A percentile compares a stretch with the other conserved stretches of the same genome.
These are phyloP conservation scores for Diacarnus erythraeanus DNA, from an alignment of 37 sponge, comb jelly and placozoan species.

Conservation along the genomic window DNA sequence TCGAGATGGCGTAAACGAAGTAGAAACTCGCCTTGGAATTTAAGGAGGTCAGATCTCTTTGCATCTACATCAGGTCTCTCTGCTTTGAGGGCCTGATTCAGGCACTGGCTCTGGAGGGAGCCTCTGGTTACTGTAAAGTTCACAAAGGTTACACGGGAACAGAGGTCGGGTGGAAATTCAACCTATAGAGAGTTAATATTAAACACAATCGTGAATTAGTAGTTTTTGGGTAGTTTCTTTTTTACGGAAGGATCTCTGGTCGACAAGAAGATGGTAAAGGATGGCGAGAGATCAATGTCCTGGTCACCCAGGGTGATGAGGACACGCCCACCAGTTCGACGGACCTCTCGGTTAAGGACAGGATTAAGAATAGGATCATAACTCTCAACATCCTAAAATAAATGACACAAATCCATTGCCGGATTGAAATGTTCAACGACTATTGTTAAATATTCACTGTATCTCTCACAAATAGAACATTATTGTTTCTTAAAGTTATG, in stretches of 20 bases:
- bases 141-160: slow-evolving; percentile 97
- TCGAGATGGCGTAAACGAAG: slow-evolving; percentile 93
- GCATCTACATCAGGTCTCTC: slow-evolving; percentile 95
- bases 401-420: not conserved
- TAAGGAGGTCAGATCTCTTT: slow-evolving; percentile 96
- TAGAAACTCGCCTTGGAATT: slow-evolving; percentile 93
- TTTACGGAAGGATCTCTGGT: slow-evolving; percentile 91
- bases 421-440: not conserved
- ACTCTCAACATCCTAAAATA: slow-evolving; percentile 85
- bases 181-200: slow-evolving; percentile 44
- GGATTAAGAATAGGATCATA: slow-evolving; percentile 99
- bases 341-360: slow-evolving; percentile 92
- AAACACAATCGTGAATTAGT: not conserved
- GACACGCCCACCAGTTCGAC: slow-evolving; percentile 93
- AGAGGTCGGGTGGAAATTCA: slow-evolving; percentile 96
- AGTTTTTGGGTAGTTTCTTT: not conserved
- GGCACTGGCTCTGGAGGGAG: slow-evolving; percentile 87
- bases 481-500: too few species aligned
- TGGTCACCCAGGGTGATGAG: slow-evolving; percentile 98
- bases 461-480: too few species aligned
- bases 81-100: slow-evolving; percentile 65
- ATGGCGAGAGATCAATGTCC: slow-evolving; percentile 98
- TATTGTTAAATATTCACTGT: not conserved
- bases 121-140: slow-evolving; percentile 97
- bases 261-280: slow-evolving; percentile 97